Evolutionary conservation across 2,888 invertebrate species (phyloP).

Genomic region (Amphipoea lucens): DNA sequence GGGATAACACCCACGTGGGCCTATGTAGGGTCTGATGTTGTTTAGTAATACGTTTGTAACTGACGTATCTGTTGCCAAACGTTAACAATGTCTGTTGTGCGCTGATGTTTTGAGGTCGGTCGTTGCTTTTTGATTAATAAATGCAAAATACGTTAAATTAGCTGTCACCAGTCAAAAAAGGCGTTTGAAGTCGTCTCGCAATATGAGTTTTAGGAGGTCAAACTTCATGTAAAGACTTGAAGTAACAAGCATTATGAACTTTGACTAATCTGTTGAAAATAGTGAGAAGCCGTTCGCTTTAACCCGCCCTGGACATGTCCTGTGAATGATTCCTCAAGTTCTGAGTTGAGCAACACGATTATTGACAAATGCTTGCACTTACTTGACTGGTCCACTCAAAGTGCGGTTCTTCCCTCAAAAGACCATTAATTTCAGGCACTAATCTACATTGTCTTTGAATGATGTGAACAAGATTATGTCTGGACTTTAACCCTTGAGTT

Average conservation of each 20-base stretch:
- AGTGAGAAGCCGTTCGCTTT: not conserved
- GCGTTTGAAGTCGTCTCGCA: not conserved
- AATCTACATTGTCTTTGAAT: not conserved
- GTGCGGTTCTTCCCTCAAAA: not conserved
- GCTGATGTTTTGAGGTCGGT: conserved; percentile 51
- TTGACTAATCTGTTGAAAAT: not conserved
- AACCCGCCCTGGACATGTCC: not conserved
- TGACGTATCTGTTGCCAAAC: conserved; percentile 63
- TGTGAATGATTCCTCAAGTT: not conserved
- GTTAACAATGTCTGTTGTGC: conserved; percentile 51
- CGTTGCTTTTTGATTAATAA: conserved; percentile 16
- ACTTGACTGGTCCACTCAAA: not conserved
- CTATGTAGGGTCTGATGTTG: conserved; percentile 67
- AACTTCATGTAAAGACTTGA: not conserved
- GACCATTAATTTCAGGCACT: not conserved
- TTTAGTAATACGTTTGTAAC: conserved; percentile 58
- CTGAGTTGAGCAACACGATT: too few species aligned
- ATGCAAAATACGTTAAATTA: conserved; percentile 32
- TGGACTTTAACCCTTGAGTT: not conserved
- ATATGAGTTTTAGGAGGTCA: not conserved
- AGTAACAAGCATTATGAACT: not conserved
- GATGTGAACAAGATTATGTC: too few species aligned
- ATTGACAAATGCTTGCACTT: too few species aligned
- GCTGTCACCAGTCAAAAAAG: not conserved
- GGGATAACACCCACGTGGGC: conserved; percentile 75